Base-by-base conservation (phyloP, 2,797 vertebrate species). In the Anas bahamensis region DNA sequence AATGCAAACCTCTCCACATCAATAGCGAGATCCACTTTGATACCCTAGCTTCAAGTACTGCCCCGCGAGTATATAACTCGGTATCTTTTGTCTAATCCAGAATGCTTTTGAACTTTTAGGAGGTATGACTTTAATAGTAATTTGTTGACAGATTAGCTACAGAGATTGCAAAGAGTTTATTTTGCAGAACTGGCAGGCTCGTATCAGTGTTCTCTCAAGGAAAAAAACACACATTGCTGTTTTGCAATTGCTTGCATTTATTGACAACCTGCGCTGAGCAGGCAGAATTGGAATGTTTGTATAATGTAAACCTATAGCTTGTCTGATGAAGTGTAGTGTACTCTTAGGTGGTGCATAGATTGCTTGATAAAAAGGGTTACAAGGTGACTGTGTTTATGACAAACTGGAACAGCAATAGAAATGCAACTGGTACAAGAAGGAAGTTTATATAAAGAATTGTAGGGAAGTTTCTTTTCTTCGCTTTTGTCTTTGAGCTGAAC, bases 281-380 rank as follows among this genome's bases (percentile, higher is more conserved):
- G 96, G 97, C 98, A 98, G 97, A 98, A 97, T 94, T 44, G 93
- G 97, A 94, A 95, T 97, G 97, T 98, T 98, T 98, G 98, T 98
- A 96, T 98, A 98, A 98, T 98, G 97, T 98, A 98, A 97, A 95
- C 93, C 97, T 98, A 98, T 97, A 97, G 93, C 91, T 96, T 92
- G 95, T 95, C 96, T 94, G 70, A 96, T 94, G 97, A 97, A 97
- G 96, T 94, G 88, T 71, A 93, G 96, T 95, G 90, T 96, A 89
- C 97, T 97, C 97, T 96, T 84, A 96, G 97, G 92, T 95, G 88
- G 96, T 88, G 84, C 90, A 70, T 57, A 97, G 96, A 97, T 97
- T 76, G 89, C 92, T 97, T 97, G 97, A 98, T 98, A 97, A 97
- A 97, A 96, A 93, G 92, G 96, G 96, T 96, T 97, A 94, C 90